phyloP scores from a whole-genome alignment of 2,797 vertebrate genomes.

The Lates japonicus region DNA sequence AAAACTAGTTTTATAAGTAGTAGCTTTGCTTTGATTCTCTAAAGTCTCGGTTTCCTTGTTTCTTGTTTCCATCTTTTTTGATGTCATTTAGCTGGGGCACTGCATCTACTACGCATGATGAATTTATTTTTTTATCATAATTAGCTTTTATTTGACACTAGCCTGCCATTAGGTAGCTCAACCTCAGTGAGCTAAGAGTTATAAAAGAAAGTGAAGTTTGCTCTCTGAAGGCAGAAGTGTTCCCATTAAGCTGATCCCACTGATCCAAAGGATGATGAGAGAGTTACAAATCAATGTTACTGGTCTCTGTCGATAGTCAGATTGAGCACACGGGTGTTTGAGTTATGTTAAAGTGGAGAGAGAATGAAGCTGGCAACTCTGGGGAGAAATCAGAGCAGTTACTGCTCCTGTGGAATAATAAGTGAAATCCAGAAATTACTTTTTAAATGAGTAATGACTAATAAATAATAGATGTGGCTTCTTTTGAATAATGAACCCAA shows the following conservation, averaged over 20 bases:
- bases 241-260: slow-evolving; percentile 20
- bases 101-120: neutral
- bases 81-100: neutral
- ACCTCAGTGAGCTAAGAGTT: neutral
- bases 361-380: slow-evolving; percentile 18
- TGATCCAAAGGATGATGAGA: slow-evolving; percentile 20
- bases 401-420: slow-evolving; percentile 45
- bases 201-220: slow-evolving; percentile 26
- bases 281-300: slow-evolving; percentile 25
- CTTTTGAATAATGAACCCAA: slow-evolving; percentile 52
- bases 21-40: no score
- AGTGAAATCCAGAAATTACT: slow-evolving; percentile 43
- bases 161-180: neutral
- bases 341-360: slow-evolving; percentile 8
- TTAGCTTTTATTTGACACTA: slow-evolving; percentile 9
- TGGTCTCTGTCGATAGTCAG: slow-evolving; percentile 27
- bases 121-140: slow-evolving; percentile 20
- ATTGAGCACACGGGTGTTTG: neutral
- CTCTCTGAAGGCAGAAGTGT: slow-evolving; percentile 15
- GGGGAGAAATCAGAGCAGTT: slow-evolving; percentile 41
- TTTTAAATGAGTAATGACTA: slow-evolving; percentile 57
- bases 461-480: slow-evolving; percentile 52
- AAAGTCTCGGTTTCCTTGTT: neutral
- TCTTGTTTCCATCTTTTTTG: neutral
- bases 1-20: no score